phyloP scores from a whole-genome alignment of 2,888 invertebrate genomes.

The Pedicia rivosa region DNA sequence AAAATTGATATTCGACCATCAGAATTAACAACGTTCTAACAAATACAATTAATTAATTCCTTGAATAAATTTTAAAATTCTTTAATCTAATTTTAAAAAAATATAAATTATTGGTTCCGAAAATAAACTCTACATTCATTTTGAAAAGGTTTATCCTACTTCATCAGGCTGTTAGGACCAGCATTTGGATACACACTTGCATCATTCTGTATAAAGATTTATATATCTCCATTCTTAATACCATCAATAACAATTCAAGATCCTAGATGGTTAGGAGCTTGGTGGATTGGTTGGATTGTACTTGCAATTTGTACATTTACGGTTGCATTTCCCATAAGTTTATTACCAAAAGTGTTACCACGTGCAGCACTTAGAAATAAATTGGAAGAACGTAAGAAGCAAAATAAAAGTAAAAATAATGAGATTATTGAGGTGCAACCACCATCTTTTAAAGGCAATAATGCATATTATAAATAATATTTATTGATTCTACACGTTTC shows the following conservation, averaged over 20 bases:
- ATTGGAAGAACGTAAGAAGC: too few species aligned
- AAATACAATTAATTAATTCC: too few species aligned
- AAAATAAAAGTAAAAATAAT: too few species aligned
- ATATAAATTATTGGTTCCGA: too few species aligned
- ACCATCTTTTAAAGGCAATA: too few species aligned
- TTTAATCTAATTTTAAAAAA: too few species aligned
- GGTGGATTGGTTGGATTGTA: slow-evolving; percentile 64
- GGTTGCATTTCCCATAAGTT: slow-evolving; percentile 41
- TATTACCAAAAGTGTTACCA: slow-evolving; percentile 54
- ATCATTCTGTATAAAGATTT: slow-evolving; percentile 45
- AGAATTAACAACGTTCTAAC: too few species aligned
- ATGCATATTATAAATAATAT: too few species aligned
- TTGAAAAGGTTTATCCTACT: slow-evolving; percentile 52
- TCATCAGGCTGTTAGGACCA: slow-evolving; percentile 50
- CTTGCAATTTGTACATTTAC: slow-evolving; percentile 39
- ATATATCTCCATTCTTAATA: slow-evolving; percentile 45
- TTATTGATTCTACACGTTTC: too few species aligned
- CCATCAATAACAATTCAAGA: slow-evolving; percentile 48
- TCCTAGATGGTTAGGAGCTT: slow-evolving; percentile 69
- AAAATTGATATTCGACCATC: too few species aligned
- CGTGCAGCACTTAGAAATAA: slow-evolving; percentile 39
- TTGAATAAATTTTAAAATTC: too few species aligned
- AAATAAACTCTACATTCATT: too few species aligned
- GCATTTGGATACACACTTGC: slow-evolving; percentile 50
- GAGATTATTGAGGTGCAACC: slow-evolving; percentile 24